phyloP scores from a whole-genome alignment of 2,888 invertebrate species.

The Sesia apiformis region DNA sequence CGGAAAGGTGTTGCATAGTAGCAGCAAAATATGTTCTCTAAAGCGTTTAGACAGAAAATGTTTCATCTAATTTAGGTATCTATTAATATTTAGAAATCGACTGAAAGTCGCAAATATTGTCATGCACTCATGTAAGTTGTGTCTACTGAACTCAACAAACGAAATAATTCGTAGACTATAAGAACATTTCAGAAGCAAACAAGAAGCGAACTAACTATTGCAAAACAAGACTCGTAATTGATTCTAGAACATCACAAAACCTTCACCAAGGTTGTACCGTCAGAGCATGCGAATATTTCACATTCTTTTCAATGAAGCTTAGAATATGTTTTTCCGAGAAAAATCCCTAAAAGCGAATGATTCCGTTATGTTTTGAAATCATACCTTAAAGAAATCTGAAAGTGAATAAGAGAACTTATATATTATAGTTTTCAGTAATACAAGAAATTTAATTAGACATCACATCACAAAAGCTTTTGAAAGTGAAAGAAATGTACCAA shows the following conservation, averaged over 20 bases:
- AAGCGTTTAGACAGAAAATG: neutral
- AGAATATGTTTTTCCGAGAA: conserved; percentile 6
- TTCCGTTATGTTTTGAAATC: conserved; percentile 20
- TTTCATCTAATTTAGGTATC: no score
- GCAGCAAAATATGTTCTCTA: neutral
- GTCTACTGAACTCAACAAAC: conserved; percentile 49
- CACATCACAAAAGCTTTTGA: conserved; percentile 70
- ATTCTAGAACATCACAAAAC: conserved; percentile 46
- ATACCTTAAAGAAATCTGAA: conserved; percentile 26
- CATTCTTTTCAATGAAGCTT: conserved; percentile 26
- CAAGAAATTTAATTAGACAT: conserved; percentile 52
- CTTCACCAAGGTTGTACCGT: conserved; percentile 50
- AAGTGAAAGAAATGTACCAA: conserved; percentile 61
- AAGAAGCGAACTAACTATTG: conserved; percentile 57
- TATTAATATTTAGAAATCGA: conserved; percentile 16
- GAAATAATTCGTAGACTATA: conserved; percentile 46
- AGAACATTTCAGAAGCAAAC: conserved; percentile 55
- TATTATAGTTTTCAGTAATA: conserved; percentile 23
- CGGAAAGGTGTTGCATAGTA: neutral
- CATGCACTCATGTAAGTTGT: conserved; percentile 44
- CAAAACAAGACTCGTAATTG: conserved; percentile 40
- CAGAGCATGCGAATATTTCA: conserved; percentile 58
- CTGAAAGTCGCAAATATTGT: conserved; percentile 26
- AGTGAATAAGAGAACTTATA: conserved; percentile 21
- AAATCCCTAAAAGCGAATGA: conserved; percentile 31